Evolutionary conservation across 2,113 vertebrate genomes (phyloP), one percentile per base, ranked within the genome.

Genomic region (Promerops cafer): DNA sequence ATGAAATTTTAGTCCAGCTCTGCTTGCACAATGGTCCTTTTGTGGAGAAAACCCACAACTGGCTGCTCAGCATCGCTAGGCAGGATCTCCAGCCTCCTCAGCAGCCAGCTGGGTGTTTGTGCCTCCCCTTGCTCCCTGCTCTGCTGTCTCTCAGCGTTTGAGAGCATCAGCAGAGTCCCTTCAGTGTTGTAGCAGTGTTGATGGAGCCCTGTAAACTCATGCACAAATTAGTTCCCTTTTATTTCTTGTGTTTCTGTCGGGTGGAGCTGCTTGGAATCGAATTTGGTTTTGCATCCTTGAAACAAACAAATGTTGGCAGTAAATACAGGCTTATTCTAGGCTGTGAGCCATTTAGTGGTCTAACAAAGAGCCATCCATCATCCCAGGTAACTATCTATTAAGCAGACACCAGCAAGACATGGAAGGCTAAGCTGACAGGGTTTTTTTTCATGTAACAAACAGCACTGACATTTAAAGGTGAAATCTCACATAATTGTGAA

Each of bases 381-480:
- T 96, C 91, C 96, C 87, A 94, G 95, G 94, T 95, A 96, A 96
- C 95, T 95, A 97, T 97, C 93, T 96, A 96, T 97, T 97, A 96
- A 96, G 94, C 95, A 97, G 95, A 95, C 96, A 97, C 96, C 95
- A 95, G 95, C 95, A 96, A 97, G 96, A 96, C 94, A 80, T 94
- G 94, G 96, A 97, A 83, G 95, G 84, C 96, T 96, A 96, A 97
- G 95, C 96, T 97, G 96, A 97, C 96, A 96, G 95, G 86, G 74
- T 0, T 78, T 95, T 95, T 96, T 89, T 96, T 96, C 96, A 96
- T 97, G 94, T 95, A 97, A 97, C 94, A 96, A 97, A 96, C 96
- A 96, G 93, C 95, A 95, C 89, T 97, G 96, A 96, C 96, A 95
- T 96, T 96, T 96, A 96, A 96, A 96, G 96, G 95, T 97, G 94